Conservation (phyloP, 23 tunicate species). For the Trididemnum clinides region DNA sequence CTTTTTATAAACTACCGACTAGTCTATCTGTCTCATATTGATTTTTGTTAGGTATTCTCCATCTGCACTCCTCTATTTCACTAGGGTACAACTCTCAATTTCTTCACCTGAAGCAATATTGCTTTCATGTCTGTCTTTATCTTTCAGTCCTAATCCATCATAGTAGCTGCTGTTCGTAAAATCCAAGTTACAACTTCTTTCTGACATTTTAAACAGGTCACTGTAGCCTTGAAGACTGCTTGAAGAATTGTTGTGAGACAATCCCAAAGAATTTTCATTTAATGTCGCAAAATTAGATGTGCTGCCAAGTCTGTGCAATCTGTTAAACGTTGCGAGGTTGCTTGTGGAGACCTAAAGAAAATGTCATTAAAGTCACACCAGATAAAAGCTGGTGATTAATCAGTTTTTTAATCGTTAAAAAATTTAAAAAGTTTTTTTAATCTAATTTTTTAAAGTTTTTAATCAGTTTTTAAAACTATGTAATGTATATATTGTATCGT, state of each 20-base stretch:
- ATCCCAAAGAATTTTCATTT: not conserved
- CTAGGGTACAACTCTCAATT: not conserved
- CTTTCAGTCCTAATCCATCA: not conserved
- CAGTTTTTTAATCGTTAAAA: not conserved
- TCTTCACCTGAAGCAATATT: not conserved
- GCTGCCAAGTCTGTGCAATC: constrained; percentile 6
- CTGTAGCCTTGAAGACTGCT: not conserved
- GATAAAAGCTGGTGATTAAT: not conserved
- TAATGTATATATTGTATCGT: not conserved
- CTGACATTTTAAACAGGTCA: constrained; percentile 8
- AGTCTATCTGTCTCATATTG: no score
- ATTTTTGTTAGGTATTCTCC: no score
- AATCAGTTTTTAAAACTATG: not conserved
- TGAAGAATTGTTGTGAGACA: not conserved
- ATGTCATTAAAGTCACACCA: not conserved
- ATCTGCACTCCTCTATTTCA: no score
- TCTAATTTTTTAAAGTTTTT: not conserved
- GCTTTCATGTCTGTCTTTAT: constrained; percentile 11
- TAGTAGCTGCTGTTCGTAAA: not conserved
- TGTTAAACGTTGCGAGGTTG: not conserved
- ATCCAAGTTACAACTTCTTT: constrained; percentile 30
- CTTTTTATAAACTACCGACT: no score
- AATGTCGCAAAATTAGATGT: not conserved
- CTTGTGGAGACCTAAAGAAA: not conserved
- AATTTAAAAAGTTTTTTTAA: not conserved